These are phyloP conservation scores for Fukomys damarensis DNA, from an alignment of 2,113 vertebrate species.

Conservation along the genomic window DNA sequence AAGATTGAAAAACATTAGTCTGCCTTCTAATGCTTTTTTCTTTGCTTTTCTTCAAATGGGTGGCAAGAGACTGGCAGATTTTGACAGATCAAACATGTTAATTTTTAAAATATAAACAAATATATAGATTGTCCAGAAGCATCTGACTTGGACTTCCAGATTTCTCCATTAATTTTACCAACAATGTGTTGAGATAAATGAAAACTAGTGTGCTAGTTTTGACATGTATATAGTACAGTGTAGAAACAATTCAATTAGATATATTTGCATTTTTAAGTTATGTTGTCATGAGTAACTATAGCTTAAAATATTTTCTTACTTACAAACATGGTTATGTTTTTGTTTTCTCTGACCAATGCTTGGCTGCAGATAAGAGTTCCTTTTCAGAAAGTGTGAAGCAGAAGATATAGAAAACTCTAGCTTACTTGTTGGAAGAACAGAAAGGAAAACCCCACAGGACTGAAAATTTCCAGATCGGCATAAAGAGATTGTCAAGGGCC, in stretches of 20 bases:
- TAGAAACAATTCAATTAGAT: neutral
- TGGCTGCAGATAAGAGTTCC: neutral
- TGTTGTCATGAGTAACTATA: neutral
- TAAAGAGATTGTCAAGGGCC: neutral
- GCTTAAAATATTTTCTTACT: constrained; percentile 27
- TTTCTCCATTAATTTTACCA: neutral
- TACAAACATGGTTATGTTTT: neutral
- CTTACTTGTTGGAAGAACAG: neutral
- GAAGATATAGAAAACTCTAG: neutral
- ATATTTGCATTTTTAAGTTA: constrained; percentile 27
- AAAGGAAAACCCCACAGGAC: no score
- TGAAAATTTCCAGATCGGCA: neutral
- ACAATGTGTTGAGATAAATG: constrained; percentile 2
- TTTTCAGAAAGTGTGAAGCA: neutral
- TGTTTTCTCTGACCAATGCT: neutral
- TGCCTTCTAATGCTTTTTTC: neutral
- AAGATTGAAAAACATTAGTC: neutral
- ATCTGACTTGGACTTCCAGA: neutral
- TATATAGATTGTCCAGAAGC: neutral
- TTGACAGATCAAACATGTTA: neutral
- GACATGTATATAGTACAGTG: neutral
- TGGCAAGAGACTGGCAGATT: neutral
- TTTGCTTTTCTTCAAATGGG: constrained; percentile 5
- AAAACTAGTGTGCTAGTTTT: neutral
- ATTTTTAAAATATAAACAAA: neutral